Conservation (phyloP, 2,113 vertebrate genomes). For the Meles meles region DNA sequence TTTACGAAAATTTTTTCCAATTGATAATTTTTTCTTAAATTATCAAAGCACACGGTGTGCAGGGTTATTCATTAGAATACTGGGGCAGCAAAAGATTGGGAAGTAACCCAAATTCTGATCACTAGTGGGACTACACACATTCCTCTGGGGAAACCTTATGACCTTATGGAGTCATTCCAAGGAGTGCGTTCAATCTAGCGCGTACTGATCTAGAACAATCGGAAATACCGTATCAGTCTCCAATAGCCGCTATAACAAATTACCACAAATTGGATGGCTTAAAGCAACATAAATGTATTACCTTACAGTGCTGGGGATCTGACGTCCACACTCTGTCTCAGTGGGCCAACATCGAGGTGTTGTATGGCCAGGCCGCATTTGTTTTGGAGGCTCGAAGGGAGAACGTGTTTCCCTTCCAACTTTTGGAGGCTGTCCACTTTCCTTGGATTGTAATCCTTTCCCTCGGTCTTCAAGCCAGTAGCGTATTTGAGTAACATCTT, state of each 20-base stretch:
- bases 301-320: neutral
- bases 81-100: neutral
- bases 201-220: rapidly evolving
- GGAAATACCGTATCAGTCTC: neutral
- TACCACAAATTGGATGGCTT: neutral
- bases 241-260: neutral
- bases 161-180: rapidly evolving
- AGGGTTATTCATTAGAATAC: neutral
- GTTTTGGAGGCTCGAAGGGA: neutral
- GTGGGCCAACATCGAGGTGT: neutral
- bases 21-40: neutral
- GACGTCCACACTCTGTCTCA: neutral
- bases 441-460: neutral
- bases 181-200: neutral
- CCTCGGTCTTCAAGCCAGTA: neutral
- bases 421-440: neutral
- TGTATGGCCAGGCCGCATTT: neutral
- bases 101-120: neutral
- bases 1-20: neutral
- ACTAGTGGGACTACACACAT: rapidly evolving
- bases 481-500: neutral
- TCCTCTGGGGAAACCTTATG: neutral
- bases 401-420: neutral
- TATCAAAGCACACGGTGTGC: neutral
- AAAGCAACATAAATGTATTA: neutral